Evolutionary conservation across 2,888 invertebrate species (phyloP).

Genomic region (Drosophila tripunctata): DNA sequence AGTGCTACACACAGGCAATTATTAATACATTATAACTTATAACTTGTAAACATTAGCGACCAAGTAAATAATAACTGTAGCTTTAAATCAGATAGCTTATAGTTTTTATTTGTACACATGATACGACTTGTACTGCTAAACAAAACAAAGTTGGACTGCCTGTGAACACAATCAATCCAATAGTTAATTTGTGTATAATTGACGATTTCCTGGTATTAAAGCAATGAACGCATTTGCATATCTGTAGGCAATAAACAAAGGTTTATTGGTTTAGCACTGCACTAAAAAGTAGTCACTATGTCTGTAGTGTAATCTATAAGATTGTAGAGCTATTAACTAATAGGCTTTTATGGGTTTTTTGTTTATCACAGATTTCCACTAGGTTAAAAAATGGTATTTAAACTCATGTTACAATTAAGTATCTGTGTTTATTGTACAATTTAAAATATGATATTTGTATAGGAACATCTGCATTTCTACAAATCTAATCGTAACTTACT

Average conservation of each 20-base stretch:
- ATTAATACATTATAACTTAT: not conserved
- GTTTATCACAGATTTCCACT: no score
- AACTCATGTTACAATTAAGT: no score
- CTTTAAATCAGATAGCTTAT: no score
- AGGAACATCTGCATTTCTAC: conserved; percentile 1
- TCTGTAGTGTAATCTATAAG: no score
- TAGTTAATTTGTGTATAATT: not conserved
- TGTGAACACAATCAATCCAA: not conserved
- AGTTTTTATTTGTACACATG: no score
- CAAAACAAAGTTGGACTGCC: no score
- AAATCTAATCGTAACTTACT: not conserved
- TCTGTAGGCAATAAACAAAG: not conserved
- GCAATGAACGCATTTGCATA: not conserved
- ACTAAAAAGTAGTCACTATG: no score
- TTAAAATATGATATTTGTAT: not conserved
- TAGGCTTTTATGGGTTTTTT: no score
- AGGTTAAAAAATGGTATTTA: no score
- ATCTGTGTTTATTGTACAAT: not conserved
- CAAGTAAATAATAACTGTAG: no score
- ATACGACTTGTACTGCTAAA: not conserved
- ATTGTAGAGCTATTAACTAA: no score
- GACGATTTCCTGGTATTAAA: not conserved
- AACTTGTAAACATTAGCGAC: no score
- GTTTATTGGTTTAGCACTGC: not conserved
- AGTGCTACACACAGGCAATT: not conserved